phyloP scores from a whole-genome alignment of 2,888 invertebrate species.

The Oscheius myriophilus region DNA sequence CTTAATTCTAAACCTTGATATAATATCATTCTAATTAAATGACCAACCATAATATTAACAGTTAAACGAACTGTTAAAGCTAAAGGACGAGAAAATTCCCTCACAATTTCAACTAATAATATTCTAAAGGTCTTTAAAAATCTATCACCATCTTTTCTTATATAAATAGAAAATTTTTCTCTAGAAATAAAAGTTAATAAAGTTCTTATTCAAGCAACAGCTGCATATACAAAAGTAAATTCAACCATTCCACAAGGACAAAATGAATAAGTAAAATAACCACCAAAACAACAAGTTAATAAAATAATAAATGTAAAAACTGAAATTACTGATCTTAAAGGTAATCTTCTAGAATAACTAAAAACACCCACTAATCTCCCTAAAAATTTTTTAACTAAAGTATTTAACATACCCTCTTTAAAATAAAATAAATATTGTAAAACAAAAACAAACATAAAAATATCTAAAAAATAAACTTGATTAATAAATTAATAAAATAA shows the following conservation, averaged over 20 bases:
- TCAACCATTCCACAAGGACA: conserved; percentile 60
- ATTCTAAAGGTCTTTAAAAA: conserved; percentile 58
- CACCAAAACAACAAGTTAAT: conserved; percentile 70
- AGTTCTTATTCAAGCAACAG: conserved; percentile 55
- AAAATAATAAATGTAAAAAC: conserved; percentile 68
- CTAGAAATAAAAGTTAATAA: conserved; percentile 57
- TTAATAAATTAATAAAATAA: conserved; percentile 53
- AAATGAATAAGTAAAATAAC: too few relatives aligned
- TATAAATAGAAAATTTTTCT: too few relatives aligned
- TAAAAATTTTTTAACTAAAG: conserved; percentile 56
- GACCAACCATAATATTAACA: conserved; percentile 62
- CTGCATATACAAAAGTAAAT: conserved; percentile 75
- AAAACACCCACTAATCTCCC: conserved; percentile 54
- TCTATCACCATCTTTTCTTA: conserved; percentile 53
- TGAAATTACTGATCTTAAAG: conserved; percentile 49
- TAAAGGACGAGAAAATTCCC: conserved; percentile 61
- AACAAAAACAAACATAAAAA: conserved; percentile 60
- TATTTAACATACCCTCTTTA: conserved; percentile 54
- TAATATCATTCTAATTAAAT: conserved; percentile 55
- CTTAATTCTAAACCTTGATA: conserved; percentile 51
- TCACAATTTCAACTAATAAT: conserved; percentile 56
- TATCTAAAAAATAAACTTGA: conserved; percentile 58
- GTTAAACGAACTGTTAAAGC: conserved; percentile 61
- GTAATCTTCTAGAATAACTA: conserved; percentile 50
- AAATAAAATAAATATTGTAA: conserved; percentile 59